Evolutionary conservation across 2,797 vertebrate genomes (phyloP), one percentile per base, ranked within the genome.

Genomic region (Triplophysa bombifrons): DNA sequence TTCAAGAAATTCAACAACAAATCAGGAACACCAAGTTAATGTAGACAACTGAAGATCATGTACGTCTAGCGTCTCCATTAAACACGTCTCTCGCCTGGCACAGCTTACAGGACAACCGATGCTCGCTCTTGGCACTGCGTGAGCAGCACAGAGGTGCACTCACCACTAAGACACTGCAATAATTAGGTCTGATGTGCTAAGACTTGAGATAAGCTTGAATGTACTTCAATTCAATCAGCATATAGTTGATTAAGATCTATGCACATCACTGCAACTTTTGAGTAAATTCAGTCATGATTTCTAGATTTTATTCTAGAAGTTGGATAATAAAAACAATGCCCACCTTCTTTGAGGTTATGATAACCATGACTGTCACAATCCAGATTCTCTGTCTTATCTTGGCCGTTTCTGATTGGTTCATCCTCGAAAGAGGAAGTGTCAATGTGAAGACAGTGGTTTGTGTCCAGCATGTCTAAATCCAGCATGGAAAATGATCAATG

Each of bases 321-420:
- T 51, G 50, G 1, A 51, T 56, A 72, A 72, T 60, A 69, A 63
- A 13, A 64, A 41, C 13, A 53, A 27, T 4, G 58, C 93, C 90
- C 92, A 94, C 93, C 93, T 94, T 94, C 93, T 89, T 93, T 94
- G 83, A 94, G 88, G 85, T 89, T 93, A 90, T 93, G 90, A 91
- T 93, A 94, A 81, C 91, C 88, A 60, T 91, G 87, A 83, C 87
- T 91, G 81, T 93, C 91, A 58, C 89, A 91, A 82, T 93, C 91
- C 88, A 86, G 85, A 66, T 80, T 80, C 83, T 88, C 55, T 72
- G 77, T 87, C 80, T 93, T 93, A 72, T 92, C 93, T 84, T 88
- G 81, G 74, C 89, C 90, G 1, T 89, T 89, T 78, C 82, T 88
- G 82, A 91, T 89, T 88, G 89, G 91, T 74, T 91, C 86, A 84